A percentile compares a stretch with the other conserved stretches of the same genome.
These are phyloP conservation scores for Graptemys geographica DNA, from an alignment of 2,797 vertebrate genomes.

Conservation along the genomic window DNA sequence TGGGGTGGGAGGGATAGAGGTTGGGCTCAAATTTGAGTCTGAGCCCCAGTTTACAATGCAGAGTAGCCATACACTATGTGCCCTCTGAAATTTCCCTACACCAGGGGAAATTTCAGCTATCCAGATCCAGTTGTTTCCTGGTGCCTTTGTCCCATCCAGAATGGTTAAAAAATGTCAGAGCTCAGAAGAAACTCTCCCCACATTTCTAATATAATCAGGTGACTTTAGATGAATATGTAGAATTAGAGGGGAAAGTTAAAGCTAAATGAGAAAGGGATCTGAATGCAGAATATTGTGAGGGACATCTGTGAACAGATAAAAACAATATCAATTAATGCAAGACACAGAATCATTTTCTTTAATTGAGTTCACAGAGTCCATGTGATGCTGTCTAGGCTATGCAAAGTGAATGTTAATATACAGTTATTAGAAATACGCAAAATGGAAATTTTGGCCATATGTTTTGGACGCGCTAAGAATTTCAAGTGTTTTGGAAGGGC, in stretches of 20 bases:
- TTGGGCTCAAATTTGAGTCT: too few species aligned
- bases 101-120: too few species aligned
- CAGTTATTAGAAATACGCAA: not conserved
- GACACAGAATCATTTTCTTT: not conserved
- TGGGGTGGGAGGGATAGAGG: too few species aligned
- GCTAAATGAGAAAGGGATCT: not conserved
- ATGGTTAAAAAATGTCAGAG: too few species aligned
- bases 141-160: too few species aligned
- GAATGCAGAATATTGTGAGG: not conserved
- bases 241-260: not conserved
- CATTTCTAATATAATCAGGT: too few species aligned
- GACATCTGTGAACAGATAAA: not conserved
- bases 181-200: too few species aligned
- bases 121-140: too few species aligned
- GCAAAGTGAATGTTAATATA: not conserved
- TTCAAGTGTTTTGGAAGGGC: not conserved
- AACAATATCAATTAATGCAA: not conserved
- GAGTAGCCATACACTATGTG: too few species aligned
- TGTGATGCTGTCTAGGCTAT: not conserved
- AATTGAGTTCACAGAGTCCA: not conserved
- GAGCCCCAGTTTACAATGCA: too few species aligned
- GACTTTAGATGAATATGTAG: too few species aligned
- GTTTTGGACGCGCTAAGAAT: not conserved
- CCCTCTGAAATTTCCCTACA: too few species aligned
- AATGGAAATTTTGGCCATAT: not conserved